Base-by-base conservation (phyloP, 2,888 invertebrate genomes). In the Tuberolachnus salignus region DNA sequence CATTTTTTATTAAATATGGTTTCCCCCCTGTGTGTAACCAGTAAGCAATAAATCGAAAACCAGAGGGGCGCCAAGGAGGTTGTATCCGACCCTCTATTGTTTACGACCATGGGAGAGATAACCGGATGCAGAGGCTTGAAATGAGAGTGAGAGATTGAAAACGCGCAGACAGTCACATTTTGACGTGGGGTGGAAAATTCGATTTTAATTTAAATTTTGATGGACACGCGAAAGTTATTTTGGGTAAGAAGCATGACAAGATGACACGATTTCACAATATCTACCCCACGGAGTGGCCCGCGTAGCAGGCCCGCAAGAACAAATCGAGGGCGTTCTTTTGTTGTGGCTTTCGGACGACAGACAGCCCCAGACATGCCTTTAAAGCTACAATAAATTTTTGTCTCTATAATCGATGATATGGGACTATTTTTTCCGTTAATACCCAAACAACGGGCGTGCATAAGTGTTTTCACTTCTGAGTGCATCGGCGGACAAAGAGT, bases 161-260 rank as follows among this genome's bases (percentile, higher is more conserved):
- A 73, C 51, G 61, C 63, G 63, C 21, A 21, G 6, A 63, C 73
- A 63, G 73, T 63, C 51, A 63, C 59, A 63, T 72, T 70, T 73
- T 73, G 73, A 73, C 21, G 42, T 73, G 73, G 73, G 73, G 73
- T 73, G 73, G 73, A 73, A 73, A 49, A 73, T 73, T 73, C 73
- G 73, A 73, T 73, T 73, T 73, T 73, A 73, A 73, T 73, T 73
- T 73, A 73, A 73, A 73, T 73, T 73, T 73, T 63, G 73, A 73
- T 34, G 73, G 73, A 73, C 73, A 63, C 57, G 51, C 21, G 11
- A 73, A 73, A 73, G 73, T 73, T 63, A 63, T 51, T 51, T 21
- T 51, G 63, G 51, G 73, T 63, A 51, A 21, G 51, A 63, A 73
- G 42, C 73, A 73, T 42, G 73, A 51, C 73, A 63, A 73, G 51